A percentile compares a stretch with the other conserved stretches of the same genome.
Conservation (phyloP, 2,888 invertebrate genomes). For the Ormyrus nitidulus region DNA sequence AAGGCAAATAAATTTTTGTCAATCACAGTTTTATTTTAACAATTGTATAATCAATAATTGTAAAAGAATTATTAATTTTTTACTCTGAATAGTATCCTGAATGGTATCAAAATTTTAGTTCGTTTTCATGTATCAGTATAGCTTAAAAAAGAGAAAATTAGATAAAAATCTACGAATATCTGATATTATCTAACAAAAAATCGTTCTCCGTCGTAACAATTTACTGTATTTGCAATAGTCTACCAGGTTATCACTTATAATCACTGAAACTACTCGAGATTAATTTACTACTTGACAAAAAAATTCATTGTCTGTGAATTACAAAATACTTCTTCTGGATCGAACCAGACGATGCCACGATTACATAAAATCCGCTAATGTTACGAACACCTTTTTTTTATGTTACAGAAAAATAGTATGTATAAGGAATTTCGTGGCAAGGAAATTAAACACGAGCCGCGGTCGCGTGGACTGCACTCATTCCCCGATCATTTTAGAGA, state of each 20-base stretch:
- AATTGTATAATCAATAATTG: no score
- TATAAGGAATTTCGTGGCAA: constrained; percentile 70
- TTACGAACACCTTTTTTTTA: constrained; percentile 25
- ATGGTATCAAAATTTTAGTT: no score
- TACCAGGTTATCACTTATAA: background rate
- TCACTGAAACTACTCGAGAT: background rate
- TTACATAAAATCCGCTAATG: background rate
- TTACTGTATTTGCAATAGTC: background rate
- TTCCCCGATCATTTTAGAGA: constrained; percentile 73
- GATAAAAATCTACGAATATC: background rate
- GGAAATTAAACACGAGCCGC: constrained; percentile 72
- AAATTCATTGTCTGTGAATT: background rate
- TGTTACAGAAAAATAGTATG: constrained; percentile 73
- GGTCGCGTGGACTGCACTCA: constrained; percentile 71
- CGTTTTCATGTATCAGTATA: no score
- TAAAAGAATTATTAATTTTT: no score
- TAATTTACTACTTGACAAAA: background rate
- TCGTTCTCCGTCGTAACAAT: background rate
- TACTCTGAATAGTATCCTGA: no score
- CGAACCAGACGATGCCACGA: background rate
- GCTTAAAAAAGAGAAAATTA: no score
- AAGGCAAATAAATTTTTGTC: no score
- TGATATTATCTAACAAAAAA: constrained; percentile 13
- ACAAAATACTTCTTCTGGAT: background rate
- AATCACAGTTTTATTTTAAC: no score